Base-by-base conservation (phyloP, 2,888 invertebrate species). In the Heliconius cydno region DNA sequence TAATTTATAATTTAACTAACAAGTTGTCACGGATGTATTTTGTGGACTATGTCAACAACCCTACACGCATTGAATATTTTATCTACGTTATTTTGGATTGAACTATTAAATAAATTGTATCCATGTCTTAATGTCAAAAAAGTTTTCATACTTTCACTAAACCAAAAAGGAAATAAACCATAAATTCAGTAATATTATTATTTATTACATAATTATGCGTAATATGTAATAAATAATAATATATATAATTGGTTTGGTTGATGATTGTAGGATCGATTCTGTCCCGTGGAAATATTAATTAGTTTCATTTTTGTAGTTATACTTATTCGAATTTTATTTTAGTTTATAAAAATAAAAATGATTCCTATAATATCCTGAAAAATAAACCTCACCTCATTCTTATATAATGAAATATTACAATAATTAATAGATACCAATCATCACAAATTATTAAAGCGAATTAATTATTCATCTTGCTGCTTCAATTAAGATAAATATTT, bases 1-100 rank as follows among this genome's bases (percentile, higher is more conserved):
- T 79, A 77, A 79, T 79, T 79, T 79, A 79, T 77, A 73, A 79
- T 79, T 79, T 73, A 34, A 66, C 77, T 79, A 79, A 79, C 77
- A 77, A 73, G 30, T 75, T 75, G 75, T 66, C 41, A 71, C 77
- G 41, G 15, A 72, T 77, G 41, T 77, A 65, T 71, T 63, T 60
- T 28, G 75, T 75, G 30, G 13, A 75, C 65, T 30, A 75, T 38
- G 46, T 75, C 65, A 41, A 65, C 65, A 75, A 73, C 57, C 65
- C 60, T 28, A 65, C 65, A 46, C 46, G n/a, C 46, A 75, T 66
- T 75, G 75, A 75, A 75, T 75, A 22, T 65, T 65, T 75, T 41
- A 65, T 65, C 12, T 41, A 22, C 52, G 46, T 46, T 6, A 34
- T 73, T 34, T 73, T 46, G 22, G n/a, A 72, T 30, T 30, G 22